phyloP scores from a whole-genome alignment of 1,140 invertebrate genomes.

The Pentalonia nigronervosa region DNA sequence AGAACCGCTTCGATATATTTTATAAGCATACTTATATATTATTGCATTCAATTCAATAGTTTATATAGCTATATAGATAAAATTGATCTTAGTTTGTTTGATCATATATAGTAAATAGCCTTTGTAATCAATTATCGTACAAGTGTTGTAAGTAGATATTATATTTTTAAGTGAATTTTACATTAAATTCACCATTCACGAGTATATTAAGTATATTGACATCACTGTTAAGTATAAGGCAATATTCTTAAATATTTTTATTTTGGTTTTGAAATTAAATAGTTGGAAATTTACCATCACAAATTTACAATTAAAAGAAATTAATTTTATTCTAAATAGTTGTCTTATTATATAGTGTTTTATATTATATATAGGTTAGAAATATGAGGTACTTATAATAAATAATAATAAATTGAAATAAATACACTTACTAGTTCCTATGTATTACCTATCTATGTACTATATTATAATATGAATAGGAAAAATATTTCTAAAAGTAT shows the following conservation, averaged over 20 bases:
- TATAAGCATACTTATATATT: constrained; percentile 3
- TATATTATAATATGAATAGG: neutral
- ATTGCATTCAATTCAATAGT: neutral
- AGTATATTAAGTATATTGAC: neutral
- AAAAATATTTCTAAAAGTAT: neutral
- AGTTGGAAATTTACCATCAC: neutral
- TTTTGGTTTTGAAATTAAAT: too few relatives aligned
- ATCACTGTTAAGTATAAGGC: too few relatives aligned
- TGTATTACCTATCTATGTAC: neutral
- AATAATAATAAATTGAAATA: neutral
- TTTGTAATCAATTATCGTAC: neutral
- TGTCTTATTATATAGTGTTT: neutral
- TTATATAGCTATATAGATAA: neutral
- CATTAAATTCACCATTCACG: neutral
- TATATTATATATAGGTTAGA: neutral
- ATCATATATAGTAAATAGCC: neutral
- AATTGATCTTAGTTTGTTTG: neutral
- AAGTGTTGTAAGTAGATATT: neutral
- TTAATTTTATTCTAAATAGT: neutral
- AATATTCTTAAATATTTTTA: too few relatives aligned
- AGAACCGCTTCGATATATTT: neutral
- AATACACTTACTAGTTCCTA: neutral
- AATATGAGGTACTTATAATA: too few relatives aligned
- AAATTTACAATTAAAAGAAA: neutral
- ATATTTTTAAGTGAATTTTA: neutral